Percentiles rank a stretch among this genome's conserved stretches.
Conservation (phyloP, 2,888 invertebrate species). For the Doris montereyensis region DNA sequence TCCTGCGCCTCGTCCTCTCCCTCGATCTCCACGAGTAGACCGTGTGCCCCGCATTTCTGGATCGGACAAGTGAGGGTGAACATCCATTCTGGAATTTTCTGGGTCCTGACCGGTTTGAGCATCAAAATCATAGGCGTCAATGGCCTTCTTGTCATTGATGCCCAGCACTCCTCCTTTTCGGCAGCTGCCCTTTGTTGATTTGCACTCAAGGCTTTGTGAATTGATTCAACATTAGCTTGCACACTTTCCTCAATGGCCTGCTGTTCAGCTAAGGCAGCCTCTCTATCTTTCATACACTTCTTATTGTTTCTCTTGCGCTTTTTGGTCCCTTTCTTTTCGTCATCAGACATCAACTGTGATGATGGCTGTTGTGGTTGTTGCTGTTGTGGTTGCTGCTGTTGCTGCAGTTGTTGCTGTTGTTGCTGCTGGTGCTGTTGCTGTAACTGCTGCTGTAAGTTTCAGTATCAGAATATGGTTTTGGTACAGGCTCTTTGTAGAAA, state of each 20-base stretch:
- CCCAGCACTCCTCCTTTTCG: conserved; percentile 26
- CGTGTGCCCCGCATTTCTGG: not conserved
- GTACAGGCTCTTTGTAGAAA: conserved; percentile 40
- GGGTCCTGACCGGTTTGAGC: conserved; percentile 41
- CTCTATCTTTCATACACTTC: conserved; percentile 28
- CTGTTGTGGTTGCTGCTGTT: not conserved
- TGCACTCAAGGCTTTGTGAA: conserved; percentile 33
- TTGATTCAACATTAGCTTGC: conserved; percentile 36
- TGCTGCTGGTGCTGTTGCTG: not conserved
- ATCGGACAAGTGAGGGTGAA: not conserved
- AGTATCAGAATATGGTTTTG: conserved; percentile 13
- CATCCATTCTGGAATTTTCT: not conserved
- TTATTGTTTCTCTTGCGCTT: conserved; percentile 33
- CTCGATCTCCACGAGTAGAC: conserved; percentile 23
- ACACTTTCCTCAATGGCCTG: conserved; percentile 39
- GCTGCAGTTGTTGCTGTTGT: not conserved
- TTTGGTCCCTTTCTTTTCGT: conserved; percentile 37
- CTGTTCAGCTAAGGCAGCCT: conserved; percentile 25
- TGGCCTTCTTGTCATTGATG: conserved; percentile 29
- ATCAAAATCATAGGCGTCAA: conserved; percentile 47
- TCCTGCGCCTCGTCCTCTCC: conserved; percentile 29
- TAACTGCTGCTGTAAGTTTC: conserved; percentile 5
- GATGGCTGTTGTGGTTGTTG: not conserved
- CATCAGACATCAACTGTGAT: conserved; percentile 10
- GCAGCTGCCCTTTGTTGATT: conserved; percentile 35